Percentiles rank a stretch among this genome's conserved stretches.
Conservation (phyloP, 2,113 vertebrate species). For the Eolophus roseicapilla region DNA sequence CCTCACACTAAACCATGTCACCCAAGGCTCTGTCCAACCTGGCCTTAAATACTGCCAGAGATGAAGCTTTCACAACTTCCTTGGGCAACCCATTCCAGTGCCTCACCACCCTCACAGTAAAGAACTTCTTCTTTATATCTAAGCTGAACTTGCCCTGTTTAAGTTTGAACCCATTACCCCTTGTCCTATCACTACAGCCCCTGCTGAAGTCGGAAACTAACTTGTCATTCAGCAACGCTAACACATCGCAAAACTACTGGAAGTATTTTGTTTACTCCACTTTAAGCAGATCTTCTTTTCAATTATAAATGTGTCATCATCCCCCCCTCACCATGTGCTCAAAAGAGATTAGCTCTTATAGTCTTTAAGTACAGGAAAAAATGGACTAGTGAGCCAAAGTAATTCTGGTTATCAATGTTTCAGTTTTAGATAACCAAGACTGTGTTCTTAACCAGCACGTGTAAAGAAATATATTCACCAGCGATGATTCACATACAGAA, state of each 20-base stretch:
- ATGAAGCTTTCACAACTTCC: not conserved
- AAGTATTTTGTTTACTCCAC: not conserved
- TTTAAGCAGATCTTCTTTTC: not conserved
- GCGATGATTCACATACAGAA: not conserved
- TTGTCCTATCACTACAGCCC: not conserved
- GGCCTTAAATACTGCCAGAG: not conserved
- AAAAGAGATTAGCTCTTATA: not conserved
- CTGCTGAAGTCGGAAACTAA: not conserved
- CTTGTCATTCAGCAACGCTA: not conserved
- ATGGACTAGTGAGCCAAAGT: not conserved
- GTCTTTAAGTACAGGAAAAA: not conserved
- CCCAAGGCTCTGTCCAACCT: not conserved
- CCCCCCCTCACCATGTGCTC: accelerated
- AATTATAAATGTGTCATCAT: not conserved
- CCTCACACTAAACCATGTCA: not conserved
- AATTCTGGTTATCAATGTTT: not conserved
- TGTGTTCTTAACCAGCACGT: not conserved
- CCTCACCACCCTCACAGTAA: not conserved
- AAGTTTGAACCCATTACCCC: not conserved
- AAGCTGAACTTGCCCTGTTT: not conserved
- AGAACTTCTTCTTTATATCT: not conserved
- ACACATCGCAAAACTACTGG: not conserved
- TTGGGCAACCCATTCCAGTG: not conserved
- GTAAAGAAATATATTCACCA: not conserved
- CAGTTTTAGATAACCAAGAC: not conserved